Evolutionary conservation across 1,140 invertebrate genomes (phyloP).

Genomic region (Hesperophylax magnus): DNA sequence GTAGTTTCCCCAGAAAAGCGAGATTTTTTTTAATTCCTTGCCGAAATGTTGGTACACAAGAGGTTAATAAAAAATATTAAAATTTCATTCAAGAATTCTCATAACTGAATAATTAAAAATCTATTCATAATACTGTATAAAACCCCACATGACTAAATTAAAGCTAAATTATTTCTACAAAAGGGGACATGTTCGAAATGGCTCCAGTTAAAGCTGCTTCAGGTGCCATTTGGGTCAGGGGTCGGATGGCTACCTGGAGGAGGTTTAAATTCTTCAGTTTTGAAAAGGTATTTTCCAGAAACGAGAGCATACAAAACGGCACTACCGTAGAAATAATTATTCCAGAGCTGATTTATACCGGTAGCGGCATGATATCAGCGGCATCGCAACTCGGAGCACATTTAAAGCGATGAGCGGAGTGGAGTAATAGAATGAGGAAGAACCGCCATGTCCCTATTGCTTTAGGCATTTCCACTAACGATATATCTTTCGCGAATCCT

Average conservation of each 20-base stretch:
- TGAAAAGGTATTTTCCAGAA: not conserved
- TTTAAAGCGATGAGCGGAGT: not conserved
- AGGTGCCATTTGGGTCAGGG: too few species aligned
- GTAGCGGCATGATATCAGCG: conserved; percentile 3
- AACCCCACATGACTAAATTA: too few species aligned
- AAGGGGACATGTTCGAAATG: too few species aligned
- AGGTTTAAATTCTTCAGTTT: not conserved
- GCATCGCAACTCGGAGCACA: conserved; percentile 2
- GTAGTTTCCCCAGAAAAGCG: too few species aligned
- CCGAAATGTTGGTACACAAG: too few species aligned
- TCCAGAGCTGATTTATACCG: conserved; percentile 18
- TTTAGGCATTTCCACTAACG: conserved; percentile 26
- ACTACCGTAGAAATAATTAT: conserved; percentile 26
- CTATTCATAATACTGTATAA: too few species aligned
- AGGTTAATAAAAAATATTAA: too few species aligned
- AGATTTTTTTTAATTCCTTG: too few species aligned
- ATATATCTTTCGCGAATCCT: conserved; percentile 16
- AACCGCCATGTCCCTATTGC: not conserved
- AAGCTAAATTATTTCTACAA: too few species aligned
- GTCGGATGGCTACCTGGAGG: not conserved
- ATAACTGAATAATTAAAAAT: too few species aligned
- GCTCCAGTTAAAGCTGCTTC: too few species aligned
- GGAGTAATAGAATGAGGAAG: not conserved
- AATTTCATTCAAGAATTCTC: too few species aligned
- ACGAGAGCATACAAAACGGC: conserved; percentile 19